Evolutionary conservation across 2,797 vertebrate genomes (phyloP), one percentile per base, ranked within the genome.

Genomic region (Falco biarmicus): DNA sequence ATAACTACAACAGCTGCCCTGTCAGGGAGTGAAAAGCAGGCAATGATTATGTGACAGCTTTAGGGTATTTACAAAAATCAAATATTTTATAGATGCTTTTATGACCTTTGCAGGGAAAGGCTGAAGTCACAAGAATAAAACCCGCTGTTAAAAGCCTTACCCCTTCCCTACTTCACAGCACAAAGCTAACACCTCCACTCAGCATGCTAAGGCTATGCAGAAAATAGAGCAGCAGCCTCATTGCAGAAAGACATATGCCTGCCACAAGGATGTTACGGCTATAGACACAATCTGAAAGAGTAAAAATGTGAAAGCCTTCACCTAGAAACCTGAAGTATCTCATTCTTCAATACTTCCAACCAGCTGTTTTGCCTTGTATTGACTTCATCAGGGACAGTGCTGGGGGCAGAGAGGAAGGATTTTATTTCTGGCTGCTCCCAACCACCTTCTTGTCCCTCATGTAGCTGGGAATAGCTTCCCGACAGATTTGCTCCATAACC

Each of bases 1-100:
- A 4, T 80, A 69, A 84, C 75, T 87, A 29, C 65, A 69, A 45
- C n/a, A 37, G 64, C 70, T 84, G 51, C 64, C 31, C 26, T 51
- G 29, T 31, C 82, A 65, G 51, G 54, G 60, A 87, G 12, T 73
- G 60, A 83, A 84, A 93, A 93, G 56, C 60, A 70, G 57, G 34
- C 47, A 51, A 60, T 15, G 37, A 56, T 84, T 89, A 61, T 65
- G 31, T 81, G 74, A 37, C 69, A 77, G 65, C 78, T 91, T 93
- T 74, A 80, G 50, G 32, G 20, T 51, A 64, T 91, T 91, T 89
- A 43, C 51, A 87, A 74, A 89, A 80, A 50, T 41, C 59, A 87
- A 89, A 61, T 60, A 61, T 89, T 91, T 84, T 89, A 89, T 89
- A 50, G 69, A n/a, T 81, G 75, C 41, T 91, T 94, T 91, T 73